Percentiles rank a stretch among this genome's conserved stretches.
phyloP scores from a whole-genome alignment of 2,797 vertebrate genomes.

The Amphiprion clarkii region DNA sequence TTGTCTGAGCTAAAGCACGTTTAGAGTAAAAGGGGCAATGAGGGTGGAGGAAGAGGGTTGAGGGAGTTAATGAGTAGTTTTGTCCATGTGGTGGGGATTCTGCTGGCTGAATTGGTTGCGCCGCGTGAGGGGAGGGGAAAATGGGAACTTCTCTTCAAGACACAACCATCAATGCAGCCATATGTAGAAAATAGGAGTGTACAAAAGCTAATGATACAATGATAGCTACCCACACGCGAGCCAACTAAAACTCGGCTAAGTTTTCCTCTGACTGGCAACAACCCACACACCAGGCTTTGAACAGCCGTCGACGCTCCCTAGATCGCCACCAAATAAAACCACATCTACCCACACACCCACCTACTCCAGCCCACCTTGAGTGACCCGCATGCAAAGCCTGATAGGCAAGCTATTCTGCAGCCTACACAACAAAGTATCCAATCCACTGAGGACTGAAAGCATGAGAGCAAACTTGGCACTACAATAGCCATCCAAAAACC shows the following conservation, averaged over 20 bases:
- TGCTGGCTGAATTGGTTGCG: slow-evolving; percentile 53
- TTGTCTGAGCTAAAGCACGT: slow-evolving; percentile 71
- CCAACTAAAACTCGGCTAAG: slow-evolving; percentile 39
- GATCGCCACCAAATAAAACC: slow-evolving; percentile 53
- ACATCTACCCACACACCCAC: slow-evolving; percentile 67
- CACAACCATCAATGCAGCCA: slow-evolving; percentile 35
- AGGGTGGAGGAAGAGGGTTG: slow-evolving; percentile 47
- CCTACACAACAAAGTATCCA: slow-evolving; percentile 68
- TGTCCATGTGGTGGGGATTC: slow-evolving; percentile 66
- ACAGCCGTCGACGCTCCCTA: slow-evolving; percentile 37
- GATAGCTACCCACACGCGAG: slow-evolving; percentile 57
- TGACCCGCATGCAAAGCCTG: slow-evolving; percentile 63
- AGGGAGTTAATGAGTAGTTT: slow-evolving; percentile 78
- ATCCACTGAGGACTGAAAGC: slow-evolving; percentile 62
- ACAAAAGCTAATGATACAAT: slow-evolving; percentile 67
- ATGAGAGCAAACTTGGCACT: slow-evolving; percentile 56
- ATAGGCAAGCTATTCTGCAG: slow-evolving; percentile 60
- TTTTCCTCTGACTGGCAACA: slow-evolving; percentile 56
- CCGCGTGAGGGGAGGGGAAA: slow-evolving; percentile 41
- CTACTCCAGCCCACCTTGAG: slow-evolving; percentile 67
- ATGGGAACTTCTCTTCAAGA: slow-evolving; percentile 47
- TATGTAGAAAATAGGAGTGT: slow-evolving; percentile 37
- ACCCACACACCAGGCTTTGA: slow-evolving; percentile 67
- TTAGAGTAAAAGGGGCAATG: slow-evolving; percentile 45
- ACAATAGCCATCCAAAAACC: slow-evolving; percentile 62